Base-by-base conservation (phyloP, 2,797 vertebrate genomes). In the Sciaenops ocellatus region DNA sequence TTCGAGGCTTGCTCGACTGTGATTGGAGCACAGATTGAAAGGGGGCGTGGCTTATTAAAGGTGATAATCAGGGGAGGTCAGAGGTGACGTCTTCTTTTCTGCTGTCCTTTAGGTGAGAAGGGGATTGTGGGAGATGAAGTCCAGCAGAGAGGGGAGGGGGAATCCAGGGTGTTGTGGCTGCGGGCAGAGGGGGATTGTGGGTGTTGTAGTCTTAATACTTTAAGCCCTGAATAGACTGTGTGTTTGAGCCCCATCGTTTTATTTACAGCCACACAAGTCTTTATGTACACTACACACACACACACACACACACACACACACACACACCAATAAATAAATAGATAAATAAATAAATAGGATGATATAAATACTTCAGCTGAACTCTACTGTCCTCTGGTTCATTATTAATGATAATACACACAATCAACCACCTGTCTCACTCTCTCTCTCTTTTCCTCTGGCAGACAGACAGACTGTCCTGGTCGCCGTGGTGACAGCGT, bases 171-270 rank as follows among this genome's bases (percentile, higher is more conserved):
- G 15, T 10, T 69, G 71, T 71, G 6, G 34, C 30, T 51, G 69
- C 20, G 57, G 55, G 28, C 8, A 56, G 51, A 41, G 15, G 22
- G 22, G 73, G 47, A 59, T 51, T 47, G 42, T 81, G 75, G 84
- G 66, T 20, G 18, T 57, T 78, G 71, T 66, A 79, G 82, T 91
- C 66, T 75, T 60, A 68, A 75, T 73, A 83, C 72, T 87, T 80
- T 79, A 87, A 92, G 90, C 92, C 90, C 90, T 92, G 89, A 92
- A 90, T 84, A 90, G 88, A 90, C 87, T 85, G 91, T 92, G 90
- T 90, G 89, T 92, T 91, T 85, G 85, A 94, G 93, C 93, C 93
- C 93, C 90, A 87, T 91, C 12, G 3, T 83, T 88, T 82, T 89
- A 92, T 93, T 87, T 91, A 92, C 92, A 93, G 79, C 73, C 87